Base-by-base conservation (phyloP, 2,113 vertebrate species). In the Austrofundulus limnaeus region DNA sequence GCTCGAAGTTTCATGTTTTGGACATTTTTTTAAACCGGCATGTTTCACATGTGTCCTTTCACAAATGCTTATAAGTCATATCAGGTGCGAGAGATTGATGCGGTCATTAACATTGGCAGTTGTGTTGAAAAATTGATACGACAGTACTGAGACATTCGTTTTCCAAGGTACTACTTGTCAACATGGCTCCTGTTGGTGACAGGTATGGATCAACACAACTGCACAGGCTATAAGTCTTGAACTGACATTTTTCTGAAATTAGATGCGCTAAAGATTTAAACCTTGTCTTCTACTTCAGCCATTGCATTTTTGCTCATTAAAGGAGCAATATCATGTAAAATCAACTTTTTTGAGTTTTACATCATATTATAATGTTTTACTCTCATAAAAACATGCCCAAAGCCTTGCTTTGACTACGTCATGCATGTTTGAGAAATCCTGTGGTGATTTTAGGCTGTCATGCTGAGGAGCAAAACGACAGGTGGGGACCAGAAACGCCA, bases 41-140 rank as follows among this genome's bases (percentile, higher is more conserved):
- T 45, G 16, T 45, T 17, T 31, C 49, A 52, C 13, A 21, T 14
- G 16, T 28, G 49, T 25, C 25, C 23, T 51, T 34, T 37, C 28
- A 54, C 17, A 54, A 55, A 41, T 23, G 20, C 37, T 24, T 39
- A 24, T 39, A 17, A 24, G 2, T 11, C 19, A n/a, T 11, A 21
- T 11, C 7, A 56, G 19, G 20, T 39, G 24, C 20, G 16, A 16
- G 37, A 41, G 20, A 41, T 41, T 39, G 11, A 41, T 41, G 8
- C 16, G 20, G 37, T 41, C 13, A 2, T 49, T 11, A 23, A 23
- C 13, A 10, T 24, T 57, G 28, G n/a, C 28, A 12, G 28, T 37
- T 11, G n/a, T n/a, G 49, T 54, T 65, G 45, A 65, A 54, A 21
- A 46, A 46, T 37, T 46, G 43, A 55, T 8, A 41, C 13, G 52